Percentiles rank a stretch among this genome's conserved stretches.
These are phyloP conservation scores for Novumbra hubbsi DNA, from an alignment of 2,797 vertebrate species.

Conservation along the genomic window DNA sequence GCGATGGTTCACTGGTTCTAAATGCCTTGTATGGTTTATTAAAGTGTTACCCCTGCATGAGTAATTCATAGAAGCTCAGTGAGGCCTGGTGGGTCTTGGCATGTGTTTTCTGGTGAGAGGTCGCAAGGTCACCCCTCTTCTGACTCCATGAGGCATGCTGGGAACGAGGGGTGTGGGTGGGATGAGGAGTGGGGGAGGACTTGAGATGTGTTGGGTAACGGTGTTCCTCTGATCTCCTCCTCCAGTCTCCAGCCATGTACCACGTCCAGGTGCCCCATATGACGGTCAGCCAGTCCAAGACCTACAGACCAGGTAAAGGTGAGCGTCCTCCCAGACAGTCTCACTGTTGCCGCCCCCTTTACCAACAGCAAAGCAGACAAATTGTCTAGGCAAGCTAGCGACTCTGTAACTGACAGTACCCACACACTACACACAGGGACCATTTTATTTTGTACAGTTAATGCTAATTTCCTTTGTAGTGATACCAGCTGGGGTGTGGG, in stretches of 20 bases:
- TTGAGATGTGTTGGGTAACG: not conserved
- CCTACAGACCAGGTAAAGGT: slow-evolving; percentile 99
- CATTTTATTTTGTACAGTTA: not conserved
- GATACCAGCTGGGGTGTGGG: not conserved
- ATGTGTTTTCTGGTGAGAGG: slow-evolving; percentile 62
- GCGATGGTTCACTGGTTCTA: too few species aligned
- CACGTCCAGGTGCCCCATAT: slow-evolving; percentile 96
- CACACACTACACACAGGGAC: not conserved
- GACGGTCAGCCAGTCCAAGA: slow-evolving; percentile 97
- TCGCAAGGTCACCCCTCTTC: slow-evolving; percentile 14
- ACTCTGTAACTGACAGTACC: not conserved
- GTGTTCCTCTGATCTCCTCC: slow-evolving; percentile 36
- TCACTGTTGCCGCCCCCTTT: too few species aligned
- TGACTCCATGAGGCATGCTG: slow-evolving; percentile 28
- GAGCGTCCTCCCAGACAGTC: slow-evolving; percentile 72
- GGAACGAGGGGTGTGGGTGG: slow-evolving; percentile 1
- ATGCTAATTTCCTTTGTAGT: not conserved
- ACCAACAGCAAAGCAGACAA: not conserved
- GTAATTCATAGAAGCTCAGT: not conserved
- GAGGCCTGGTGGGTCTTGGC: slow-evolving; percentile 50
- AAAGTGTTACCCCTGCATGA: too few species aligned
- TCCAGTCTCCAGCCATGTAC: slow-evolving; percentile 92
- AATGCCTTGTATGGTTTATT: too few species aligned
- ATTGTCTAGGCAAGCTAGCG: not conserved
- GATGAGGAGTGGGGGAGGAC: too few species aligned